Evolutionary conservation across 2,113 vertebrate genomes (phyloP), one percentile per base, ranked within the genome.

Genomic region (Girardinichthys multiradiatus): DNA sequence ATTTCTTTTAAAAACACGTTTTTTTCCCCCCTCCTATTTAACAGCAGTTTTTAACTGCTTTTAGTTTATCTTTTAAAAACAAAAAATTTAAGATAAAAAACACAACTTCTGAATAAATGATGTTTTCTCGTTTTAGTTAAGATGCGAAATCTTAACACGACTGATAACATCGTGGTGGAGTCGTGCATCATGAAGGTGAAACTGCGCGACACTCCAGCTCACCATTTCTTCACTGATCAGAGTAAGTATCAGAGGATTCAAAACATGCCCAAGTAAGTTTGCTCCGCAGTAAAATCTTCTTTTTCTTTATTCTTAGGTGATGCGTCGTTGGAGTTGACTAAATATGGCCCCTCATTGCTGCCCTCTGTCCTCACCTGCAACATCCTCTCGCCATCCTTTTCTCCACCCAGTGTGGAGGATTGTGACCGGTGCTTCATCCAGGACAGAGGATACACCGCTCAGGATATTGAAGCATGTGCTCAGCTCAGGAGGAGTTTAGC

Each of bases 141-240:
- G 89, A 86, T 91, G 0, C 95, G 97, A n/a, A 96, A 96, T 83
- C 93, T 97, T 68, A 97, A 93, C 84, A 95, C 94, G 90, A 95
- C 82, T 0, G 98, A 99, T 76, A 97, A 91, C 87, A 95, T 99
- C 0, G 97, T 99, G 78, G 95, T 99, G 82, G 97, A 98, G 74
- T 95, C 98, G 30, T 99, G 98, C 83, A 91, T 92, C n/a, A 88
- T 99, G 77, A 94, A 82, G 76, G 68, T 98, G 63, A 93, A 91
- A 77, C 94, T 98, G 27, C 92, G 97, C 0, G 15, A 61, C 42
- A 94, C 89, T 0, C 95, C 96, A 0, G 17, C 72, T 1, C 86
- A 91, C 58, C 83, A 83, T 7, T 42, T 91, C 31, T 95, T 99
- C 74, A 60, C 15, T 14, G 42, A 68, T 4, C 75, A 86, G 1